Evolutionary conservation across 1,140 invertebrate genomes (phyloP), one percentile per base, ranked within the genome.

Genomic region (Pogonus chalceus): DNA sequence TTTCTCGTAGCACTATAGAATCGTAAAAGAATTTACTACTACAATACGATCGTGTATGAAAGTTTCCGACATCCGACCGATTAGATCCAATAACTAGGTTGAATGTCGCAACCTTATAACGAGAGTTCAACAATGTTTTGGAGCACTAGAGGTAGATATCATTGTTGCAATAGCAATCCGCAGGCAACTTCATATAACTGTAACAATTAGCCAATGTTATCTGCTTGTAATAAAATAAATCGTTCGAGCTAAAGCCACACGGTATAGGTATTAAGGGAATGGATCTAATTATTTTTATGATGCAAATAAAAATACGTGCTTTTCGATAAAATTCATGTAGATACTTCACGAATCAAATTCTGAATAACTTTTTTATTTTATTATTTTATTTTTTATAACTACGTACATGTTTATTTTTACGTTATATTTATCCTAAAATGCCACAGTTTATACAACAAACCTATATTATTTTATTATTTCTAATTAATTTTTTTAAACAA

Each of bases 141-240:
- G 14, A 7, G 26, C 26, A 7, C 26, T 31, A 31, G 26, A 43
- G 37, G 37, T 10, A 43, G 37, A 43, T 43, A 43, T 43, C 37
- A 43, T 43, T 43, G 18, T 16, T 4, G 18, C 37, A 43, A 43
- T 43, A 43, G 37, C 37, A 18, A 43, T 43, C 37, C 37, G 37
- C 37, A 43, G 37, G 37, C 37, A 43, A 43, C 37, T 43, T 43
- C 18, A 43, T 43, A 43, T 43, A 43, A 43, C 37, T 43, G 37
- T 43, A 12, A 43, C 37, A 43, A 43, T 43, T 43, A 43, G 37
- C 37, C 37, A 43, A 43, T 43, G 37, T 43, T 43, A 43, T 43
- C 37, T 43, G 37, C 3, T 43, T 16, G 18, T 16, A 18, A 43
- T 43, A 43, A 43, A 43, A 43, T 43, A 43, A 43, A 43, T 43